These are phyloP conservation scores for Hyppa rectilinea DNA, from an alignment of 2,888 invertebrate genomes.

Conservation along the genomic window DNA sequence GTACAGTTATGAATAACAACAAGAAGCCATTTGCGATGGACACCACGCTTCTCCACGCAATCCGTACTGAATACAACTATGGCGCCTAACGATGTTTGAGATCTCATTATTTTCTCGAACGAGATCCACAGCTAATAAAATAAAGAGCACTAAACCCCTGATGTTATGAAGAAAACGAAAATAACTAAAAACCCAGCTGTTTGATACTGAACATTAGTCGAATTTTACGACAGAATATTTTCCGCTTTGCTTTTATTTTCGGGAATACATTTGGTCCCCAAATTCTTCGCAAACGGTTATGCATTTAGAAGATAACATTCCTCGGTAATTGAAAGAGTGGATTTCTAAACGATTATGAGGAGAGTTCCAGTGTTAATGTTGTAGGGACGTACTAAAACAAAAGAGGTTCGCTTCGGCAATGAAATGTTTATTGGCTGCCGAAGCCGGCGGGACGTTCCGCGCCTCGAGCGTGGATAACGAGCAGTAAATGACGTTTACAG, in stretches of 20 bases:
- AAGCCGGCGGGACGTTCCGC: conserved; percentile 71
- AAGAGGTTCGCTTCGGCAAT: conserved; percentile 70
- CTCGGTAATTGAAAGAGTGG: conserved; percentile 30
- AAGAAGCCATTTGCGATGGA: conserved; percentile 35
- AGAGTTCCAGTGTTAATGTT: conserved; percentile 61
- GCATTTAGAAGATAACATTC: conserved; percentile 55
- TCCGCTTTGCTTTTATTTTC: conserved; percentile 38
- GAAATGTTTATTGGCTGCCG: conserved; percentile 81
- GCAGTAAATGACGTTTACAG: conserved; percentile 82
- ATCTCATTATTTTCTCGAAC: conserved; percentile 44
- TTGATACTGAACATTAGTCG: conserved; percentile 43
- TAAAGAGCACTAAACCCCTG: conserved; percentile 11
- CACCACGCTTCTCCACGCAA: conserved; percentile 11
- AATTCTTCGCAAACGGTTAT: conserved; percentile 42
- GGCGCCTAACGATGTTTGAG: conserved; percentile 33
- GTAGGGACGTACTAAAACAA: conserved; percentile 67
- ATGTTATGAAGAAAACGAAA: conserved; percentile 14
- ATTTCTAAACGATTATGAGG: conserved; percentile 58
- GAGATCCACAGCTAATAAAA: conserved; percentile 11
- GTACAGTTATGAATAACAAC: conserved; percentile 33
- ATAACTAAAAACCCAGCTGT: conserved; percentile 43
- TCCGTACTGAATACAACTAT: conserved; percentile 37
- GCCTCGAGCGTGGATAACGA: conserved; percentile 84
- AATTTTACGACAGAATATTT: conserved; percentile 54
- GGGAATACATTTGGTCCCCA: conserved; percentile 37